Evolutionary conservation across 1,140 invertebrate species (phyloP).

Genomic region (Samia ricini): DNA sequence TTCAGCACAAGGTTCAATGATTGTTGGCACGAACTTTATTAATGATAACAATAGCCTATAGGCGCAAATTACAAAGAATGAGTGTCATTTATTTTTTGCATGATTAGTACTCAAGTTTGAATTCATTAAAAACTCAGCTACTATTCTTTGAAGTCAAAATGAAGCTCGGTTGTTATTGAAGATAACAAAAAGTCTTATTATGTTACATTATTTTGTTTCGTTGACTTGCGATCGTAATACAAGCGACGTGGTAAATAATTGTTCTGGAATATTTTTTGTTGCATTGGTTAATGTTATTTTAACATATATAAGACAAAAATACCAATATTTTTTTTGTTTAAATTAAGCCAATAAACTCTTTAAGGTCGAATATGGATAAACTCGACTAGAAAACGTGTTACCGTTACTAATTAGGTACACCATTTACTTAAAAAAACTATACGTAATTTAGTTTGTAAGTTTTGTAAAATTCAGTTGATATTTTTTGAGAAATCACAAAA

Average conservation of each 20-base stretch:
- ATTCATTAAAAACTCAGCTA: slow-evolving; percentile 9
- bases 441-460: too few species aligned
- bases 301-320: not conserved
- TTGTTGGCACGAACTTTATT: slow-evolving; percentile 16
- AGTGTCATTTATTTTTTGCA: slow-evolving; percentile 17
- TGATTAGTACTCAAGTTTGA: slow-evolving; percentile 5
- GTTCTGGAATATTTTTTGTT: slow-evolving; percentile 15
- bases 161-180: slow-evolving; percentile 3
- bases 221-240: slow-evolving; percentile 8
- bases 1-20: slow-evolving; percentile 7
- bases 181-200: not conserved
- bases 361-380: not conserved
- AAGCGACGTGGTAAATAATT: slow-evolving; percentile 6
- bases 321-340: not conserved
- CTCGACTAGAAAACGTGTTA: not conserved
- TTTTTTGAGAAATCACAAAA: too few species aligned
- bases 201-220: not conserved
- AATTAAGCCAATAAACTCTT: not conserved
- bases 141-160: slow-evolving; percentile 7
- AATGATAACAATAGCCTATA: slow-evolving; percentile 13
- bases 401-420: not conserved
- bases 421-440: too few species aligned
- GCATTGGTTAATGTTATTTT: not conserved
- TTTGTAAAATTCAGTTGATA: too few species aligned
- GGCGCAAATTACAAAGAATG: not conserved